Percentiles rank a stretch among this genome's conserved stretches.
These are phyloP conservation scores for Oreochromis tanganicae DNA, from an alignment of 2,113 vertebrate species.

Conservation along the genomic window DNA sequence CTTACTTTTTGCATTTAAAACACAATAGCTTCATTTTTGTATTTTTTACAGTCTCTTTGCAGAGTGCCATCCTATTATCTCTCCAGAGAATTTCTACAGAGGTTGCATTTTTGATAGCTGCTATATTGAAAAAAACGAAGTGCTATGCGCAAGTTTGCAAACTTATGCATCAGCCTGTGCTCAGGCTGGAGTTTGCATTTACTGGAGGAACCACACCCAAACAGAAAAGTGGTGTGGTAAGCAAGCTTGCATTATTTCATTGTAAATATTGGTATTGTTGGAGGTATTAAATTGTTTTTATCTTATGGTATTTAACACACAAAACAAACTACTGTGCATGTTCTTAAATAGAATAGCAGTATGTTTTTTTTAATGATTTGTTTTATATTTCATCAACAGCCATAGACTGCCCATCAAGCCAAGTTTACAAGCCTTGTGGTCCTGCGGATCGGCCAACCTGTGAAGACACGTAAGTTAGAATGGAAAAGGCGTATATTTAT, in stretches of 20 bases:
- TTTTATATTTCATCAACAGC: slow-evolving; percentile 59
- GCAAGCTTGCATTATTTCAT: slow-evolving; percentile 13
- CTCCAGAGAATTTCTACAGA: slow-evolving; percentile 71
- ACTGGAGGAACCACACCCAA: slow-evolving; percentile 80
- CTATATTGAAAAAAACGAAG: slow-evolving; percentile 46
- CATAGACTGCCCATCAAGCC: slow-evolving; percentile 68
- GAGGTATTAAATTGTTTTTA: not conserved
- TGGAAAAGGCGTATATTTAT: not conserved
- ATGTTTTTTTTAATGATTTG: not conserved
- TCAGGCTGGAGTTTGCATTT: slow-evolving; percentile 75
- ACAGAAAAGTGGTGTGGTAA: slow-evolving; percentile 75
- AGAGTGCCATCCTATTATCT: slow-evolving; percentile 55
- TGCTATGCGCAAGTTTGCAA: slow-evolving; percentile 88
- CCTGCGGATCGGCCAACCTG: slow-evolving; percentile 76
- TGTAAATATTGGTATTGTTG: not conserved
- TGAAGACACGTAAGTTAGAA: slow-evolving; percentile 72
- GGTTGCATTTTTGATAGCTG: slow-evolving; percentile 87
- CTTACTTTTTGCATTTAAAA: not conserved
- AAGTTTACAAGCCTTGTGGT: slow-evolving; percentile 84
- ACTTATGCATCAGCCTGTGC: slow-evolving; percentile 80
- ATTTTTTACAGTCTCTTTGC: slow-evolving; percentile 63
- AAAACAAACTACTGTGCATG: not conserved
- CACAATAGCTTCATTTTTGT: not conserved
- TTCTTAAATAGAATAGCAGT: not conserved
- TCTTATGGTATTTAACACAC: not conserved